These are phyloP conservation scores for Syrista parreyssii DNA, from an alignment of 2,888 invertebrate species.

Conservation along the genomic window DNA sequence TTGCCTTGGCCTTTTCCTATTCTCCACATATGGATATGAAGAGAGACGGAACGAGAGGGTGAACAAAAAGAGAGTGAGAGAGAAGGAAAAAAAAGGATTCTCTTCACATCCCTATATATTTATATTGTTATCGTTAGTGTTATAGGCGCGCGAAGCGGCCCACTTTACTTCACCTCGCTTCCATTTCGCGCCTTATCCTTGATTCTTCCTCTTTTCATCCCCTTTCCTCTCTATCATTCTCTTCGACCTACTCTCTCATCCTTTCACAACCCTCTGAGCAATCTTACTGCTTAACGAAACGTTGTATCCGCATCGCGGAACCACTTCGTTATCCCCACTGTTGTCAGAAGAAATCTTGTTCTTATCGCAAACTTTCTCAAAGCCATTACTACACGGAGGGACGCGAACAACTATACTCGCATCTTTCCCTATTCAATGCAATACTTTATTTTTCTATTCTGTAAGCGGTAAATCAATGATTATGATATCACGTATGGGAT, in stretches of 20 bases:
- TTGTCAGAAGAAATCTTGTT: background rate
- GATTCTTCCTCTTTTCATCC: background rate
- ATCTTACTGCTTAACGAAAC: background rate
- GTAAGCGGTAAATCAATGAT: background rate
- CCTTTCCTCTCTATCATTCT: constrained; percentile 10
- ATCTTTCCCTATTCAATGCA: background rate
- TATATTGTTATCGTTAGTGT: constrained; percentile 48
- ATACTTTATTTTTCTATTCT: background rate
- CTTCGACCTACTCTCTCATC: constrained; percentile 23
- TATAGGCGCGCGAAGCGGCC: constrained; percentile 36
- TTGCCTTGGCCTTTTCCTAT: background rate
- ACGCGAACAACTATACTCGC: background rate
- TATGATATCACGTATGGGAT: background rate
- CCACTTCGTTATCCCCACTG: background rate
- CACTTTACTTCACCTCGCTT: constrained; percentile 23
- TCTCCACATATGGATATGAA: background rate
- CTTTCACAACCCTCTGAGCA: background rate
- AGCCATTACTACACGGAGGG: background rate
- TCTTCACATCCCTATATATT: background rate
- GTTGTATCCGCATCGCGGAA: background rate
- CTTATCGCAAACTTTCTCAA: background rate
- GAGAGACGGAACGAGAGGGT: background rate
- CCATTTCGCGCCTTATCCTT: background rate
- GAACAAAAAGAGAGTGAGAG: constrained; percentile 3
- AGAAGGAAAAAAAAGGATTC: background rate